Evolutionary conservation across 2,113 vertebrate genomes (phyloP).

Genomic region (Suricata suricatta): DNA sequence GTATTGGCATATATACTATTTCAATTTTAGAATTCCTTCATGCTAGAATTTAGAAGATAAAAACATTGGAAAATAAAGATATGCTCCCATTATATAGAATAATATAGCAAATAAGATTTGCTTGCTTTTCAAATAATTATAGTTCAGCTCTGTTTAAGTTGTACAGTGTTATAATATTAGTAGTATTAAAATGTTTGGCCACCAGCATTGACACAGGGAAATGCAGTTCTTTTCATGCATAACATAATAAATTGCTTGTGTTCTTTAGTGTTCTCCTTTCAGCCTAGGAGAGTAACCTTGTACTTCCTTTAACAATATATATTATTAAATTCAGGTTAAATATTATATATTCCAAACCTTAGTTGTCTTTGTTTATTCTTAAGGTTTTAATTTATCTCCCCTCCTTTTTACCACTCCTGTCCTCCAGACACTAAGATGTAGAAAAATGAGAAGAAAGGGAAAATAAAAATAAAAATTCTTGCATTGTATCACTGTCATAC

Average conservation of each 20-base stretch:
- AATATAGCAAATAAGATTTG: slow-evolving; percentile 13
- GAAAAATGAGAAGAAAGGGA: neutral
- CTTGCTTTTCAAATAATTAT: slow-evolving; percentile 18
- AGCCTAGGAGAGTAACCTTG: neutral
- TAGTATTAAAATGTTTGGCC: neutral
- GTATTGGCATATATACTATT: neutral
- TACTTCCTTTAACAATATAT: slow-evolving; percentile 22
- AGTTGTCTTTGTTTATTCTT: neutral
- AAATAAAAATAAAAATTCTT: slow-evolving; percentile 1
- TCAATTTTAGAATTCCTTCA: slow-evolving; percentile 39
- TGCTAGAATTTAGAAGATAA: slow-evolving; percentile 46
- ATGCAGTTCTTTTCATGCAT: neutral
- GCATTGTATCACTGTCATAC: neutral
- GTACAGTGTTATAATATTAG: neutral
- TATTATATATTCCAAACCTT: neutral
- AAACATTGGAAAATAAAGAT: neutral
- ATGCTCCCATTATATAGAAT: neutral
- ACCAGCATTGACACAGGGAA: neutral
- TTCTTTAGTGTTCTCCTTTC: neutral
- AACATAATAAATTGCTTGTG: neutral
- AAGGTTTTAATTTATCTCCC: slow-evolving; percentile 11
- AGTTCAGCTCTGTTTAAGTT: neutral
- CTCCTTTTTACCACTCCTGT: neutral
- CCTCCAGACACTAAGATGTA: neutral
- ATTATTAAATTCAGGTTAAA: slow-evolving; percentile 8